A percentile compares a stretch with the other conserved stretches of the same genome.
Conservation (phyloP, 1,140 invertebrate genomes). For the Sipha flava region DNA sequence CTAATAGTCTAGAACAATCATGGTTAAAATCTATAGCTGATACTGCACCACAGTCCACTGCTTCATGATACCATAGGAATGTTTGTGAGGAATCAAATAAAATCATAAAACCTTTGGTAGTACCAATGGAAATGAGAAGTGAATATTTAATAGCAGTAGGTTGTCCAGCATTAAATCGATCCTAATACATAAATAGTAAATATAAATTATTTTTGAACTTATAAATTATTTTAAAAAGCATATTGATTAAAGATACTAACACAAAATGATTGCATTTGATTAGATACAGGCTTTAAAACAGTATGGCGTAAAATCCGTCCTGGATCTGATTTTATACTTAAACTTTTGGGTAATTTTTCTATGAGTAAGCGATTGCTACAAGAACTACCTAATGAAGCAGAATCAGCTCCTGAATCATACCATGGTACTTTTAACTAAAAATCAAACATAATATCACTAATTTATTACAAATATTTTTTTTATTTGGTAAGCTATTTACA, state of each 20-base stretch:
- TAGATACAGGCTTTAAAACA: conserved; percentile 72
- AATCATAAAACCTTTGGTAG: conserved; percentile 82
- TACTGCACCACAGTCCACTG: conserved; percentile 62
- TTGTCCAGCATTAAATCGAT: conserved; percentile 78
- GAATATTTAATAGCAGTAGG: conserved; percentile 72
- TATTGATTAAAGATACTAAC: conserved; percentile 47
- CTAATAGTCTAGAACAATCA: conserved; percentile 74
- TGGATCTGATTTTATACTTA: conserved; percentile 36
- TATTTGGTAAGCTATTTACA: too few relatives aligned
- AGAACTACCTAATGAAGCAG: conserved; percentile 41
- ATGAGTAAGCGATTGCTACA: conserved; percentile 35
- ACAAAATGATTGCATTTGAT: conserved; percentile 70
- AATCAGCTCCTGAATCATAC: conserved; percentile 37
- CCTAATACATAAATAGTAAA: conserved; percentile 47
- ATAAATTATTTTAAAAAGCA: neutral
- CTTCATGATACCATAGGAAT: conserved; percentile 58
- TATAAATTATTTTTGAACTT: neutral
- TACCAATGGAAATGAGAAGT: conserved; percentile 73
- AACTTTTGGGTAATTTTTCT: neutral
- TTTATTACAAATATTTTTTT: too few relatives aligned
- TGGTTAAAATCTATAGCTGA: conserved; percentile 70
- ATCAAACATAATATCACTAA: neutral
- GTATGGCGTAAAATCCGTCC: conserved; percentile 71
- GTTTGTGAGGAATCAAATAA: conserved; percentile 79
- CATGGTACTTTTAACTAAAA: conserved; percentile 12